Evolutionary conservation across 2,888 invertebrate species (phyloP), one percentile per base, ranked within the genome.

Genomic region (Nyleta sp.): DNA sequence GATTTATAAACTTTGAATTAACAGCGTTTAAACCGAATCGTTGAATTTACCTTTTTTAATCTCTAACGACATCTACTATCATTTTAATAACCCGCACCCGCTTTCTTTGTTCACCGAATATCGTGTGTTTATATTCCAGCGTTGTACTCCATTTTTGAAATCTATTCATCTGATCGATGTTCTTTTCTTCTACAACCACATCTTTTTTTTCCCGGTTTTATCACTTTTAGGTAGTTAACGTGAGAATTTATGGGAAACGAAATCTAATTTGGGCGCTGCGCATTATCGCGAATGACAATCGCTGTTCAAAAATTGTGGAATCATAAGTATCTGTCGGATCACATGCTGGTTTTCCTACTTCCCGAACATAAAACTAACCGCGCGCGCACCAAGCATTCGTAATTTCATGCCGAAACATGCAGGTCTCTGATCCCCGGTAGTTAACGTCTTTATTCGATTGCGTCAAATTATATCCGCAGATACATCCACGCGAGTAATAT

Each of bases 281-380:
- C 40, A 52, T 44, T 70, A 76, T 76, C 76, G 50, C 44, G 31
- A 59, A 70, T 76, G 48, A 68, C 76, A 65, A 76, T 76, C 76
- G 59, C 42, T n/a, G 65, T 67, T 59, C 11, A 46, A 59, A 65
- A 67, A 28, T 74, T 72, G 59, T 17, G 11, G 40, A 57, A 24
- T 65, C 50, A 13, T 65, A 35, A 50, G 42, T n/a, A 18, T 11
- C 15, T 24, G 20, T 50, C 42, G 33, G 65, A 73, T 65, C 65
- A 65, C 57, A 64, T 52, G 73, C 65, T 67, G 73, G 35, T 44
- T 59, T 74, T 52, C 60, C 65, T 33, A 73, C 57, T 73, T 65
- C 50, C 18, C 59, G 31, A 15, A 10, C 40, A 24, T 60, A 53
- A 67, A 75, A 55, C 68, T 48, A 75, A 62, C 65, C 52, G 24